These are phyloP conservation scores for Minunthozetes semirufus DNA, from an alignment of 2,888 invertebrate genomes.

Conservation along the genomic window DNA sequence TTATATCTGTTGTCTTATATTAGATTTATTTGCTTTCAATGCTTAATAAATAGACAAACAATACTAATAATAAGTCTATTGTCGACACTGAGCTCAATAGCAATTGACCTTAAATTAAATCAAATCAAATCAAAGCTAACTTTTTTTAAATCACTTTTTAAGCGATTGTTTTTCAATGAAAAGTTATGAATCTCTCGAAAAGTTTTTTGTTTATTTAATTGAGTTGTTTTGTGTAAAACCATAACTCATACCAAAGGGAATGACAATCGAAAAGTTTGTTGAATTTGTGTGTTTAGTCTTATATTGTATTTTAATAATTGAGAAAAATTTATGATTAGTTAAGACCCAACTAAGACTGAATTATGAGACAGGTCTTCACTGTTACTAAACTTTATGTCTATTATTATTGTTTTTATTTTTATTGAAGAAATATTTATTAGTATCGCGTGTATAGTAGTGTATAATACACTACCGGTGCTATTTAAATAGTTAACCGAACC, in stretches of 20 bases:
- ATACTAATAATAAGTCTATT: not conserved
- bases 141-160: too few species aligned
- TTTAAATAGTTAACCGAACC: not conserved
- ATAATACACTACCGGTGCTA: too few species aligned
- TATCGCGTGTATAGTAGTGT: not conserved
- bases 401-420: not conserved
- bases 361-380: too few species aligned
- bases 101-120: not conserved
- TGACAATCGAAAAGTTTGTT: not conserved
- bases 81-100: slow-evolving; percentile 8
- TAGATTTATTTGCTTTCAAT: not conserved
- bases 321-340: not conserved
- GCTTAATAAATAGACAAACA: slow-evolving; percentile 9
- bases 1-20: not conserved
- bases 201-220: too few species aligned
- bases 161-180: too few species aligned
- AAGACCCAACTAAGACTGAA: not conserved
- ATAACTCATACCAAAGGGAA: not conserved
- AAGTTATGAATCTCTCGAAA: too few species aligned
- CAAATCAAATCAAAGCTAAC: too few species aligned
- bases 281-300: too few species aligned
- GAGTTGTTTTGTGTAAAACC: too few species aligned
- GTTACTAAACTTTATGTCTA: not conserved
- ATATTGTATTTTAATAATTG: not conserved
- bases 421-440: not conserved